Evolutionary conservation across 2,888 invertebrate genomes (phyloP).

Genomic region (Myopa testacea): DNA sequence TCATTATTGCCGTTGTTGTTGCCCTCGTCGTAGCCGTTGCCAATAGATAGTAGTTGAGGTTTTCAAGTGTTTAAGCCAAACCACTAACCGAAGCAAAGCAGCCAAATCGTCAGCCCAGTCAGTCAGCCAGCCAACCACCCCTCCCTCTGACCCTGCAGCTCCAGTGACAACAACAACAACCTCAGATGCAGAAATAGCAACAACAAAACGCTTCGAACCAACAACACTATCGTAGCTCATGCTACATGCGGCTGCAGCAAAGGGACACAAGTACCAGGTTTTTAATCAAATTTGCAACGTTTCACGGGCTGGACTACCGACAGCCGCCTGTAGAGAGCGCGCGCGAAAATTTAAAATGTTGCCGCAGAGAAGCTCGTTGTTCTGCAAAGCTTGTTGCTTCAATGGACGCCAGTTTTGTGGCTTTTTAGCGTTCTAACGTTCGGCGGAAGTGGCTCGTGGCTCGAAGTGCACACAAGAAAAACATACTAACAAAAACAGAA

Average conservation of each 20-base stretch:
- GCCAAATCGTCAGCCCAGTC: not conserved
- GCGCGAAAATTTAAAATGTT: conserved; percentile 35
- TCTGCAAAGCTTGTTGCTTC: conserved; percentile 35
- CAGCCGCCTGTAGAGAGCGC: conserved; percentile 24
- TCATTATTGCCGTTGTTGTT: conserved; percentile 30
- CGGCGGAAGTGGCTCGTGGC: conserved; percentile 29
- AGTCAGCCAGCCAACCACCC: not conserved
- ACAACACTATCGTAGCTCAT: not conserved
- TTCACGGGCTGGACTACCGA: conserved; percentile 48
- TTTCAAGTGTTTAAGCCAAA: conserved; percentile 25
- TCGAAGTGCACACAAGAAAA: not conserved
- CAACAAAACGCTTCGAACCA: not conserved
- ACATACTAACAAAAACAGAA: not conserved
- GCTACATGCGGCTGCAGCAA: conserved; percentile 6
- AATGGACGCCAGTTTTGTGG: conserved; percentile 8
- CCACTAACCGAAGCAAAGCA: not conserved
- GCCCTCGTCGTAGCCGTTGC: conserved; percentile 31
- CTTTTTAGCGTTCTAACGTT: not conserved
- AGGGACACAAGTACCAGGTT: conserved; percentile 31
- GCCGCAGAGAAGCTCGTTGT: conserved; percentile 2
- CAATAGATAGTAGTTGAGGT: conserved; percentile 27
- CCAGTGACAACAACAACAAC: too few relatives aligned
- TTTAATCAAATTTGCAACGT: conserved; percentile 52
- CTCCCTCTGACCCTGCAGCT: not conserved
- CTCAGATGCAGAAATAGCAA: not conserved